Base-by-base conservation (phyloP, 2,888 invertebrate species). In the Aphodius sticticus region DNA sequence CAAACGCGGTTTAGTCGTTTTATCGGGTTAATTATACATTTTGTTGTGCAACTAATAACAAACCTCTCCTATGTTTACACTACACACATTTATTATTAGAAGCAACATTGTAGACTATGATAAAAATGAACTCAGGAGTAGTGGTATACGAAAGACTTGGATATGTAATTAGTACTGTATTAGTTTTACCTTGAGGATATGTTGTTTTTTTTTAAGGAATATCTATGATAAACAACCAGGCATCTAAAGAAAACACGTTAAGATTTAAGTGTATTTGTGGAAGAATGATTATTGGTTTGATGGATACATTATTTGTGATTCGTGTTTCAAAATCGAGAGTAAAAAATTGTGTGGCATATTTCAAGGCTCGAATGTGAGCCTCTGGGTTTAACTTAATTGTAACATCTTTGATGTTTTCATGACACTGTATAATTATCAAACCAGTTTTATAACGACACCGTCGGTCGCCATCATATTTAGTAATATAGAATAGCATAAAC, bases 11-110 rank as follows among this genome's bases (percentile, higher is more conserved):
- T 9, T 5, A 53, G 3, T 78, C 78, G 77, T 78, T 83, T 83
- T 82, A 83, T 83, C 82, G 82, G 83, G 82, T 83, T 83, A 83
- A 83, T 82, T 82, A 83, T 80, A 81, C 82, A 81, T 80, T 80
- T 71, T 80, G 81, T 83, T 83, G 76, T 74, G 82, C 81, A 81
- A 82, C 77, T 81, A 37, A 78, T 78, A 78, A 69, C 70, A 38
- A n/a, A 37, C 36, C 26, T 35, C 35, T n/a, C 15, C 36, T 7
- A 12, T 74, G 72, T 78, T 78, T 74, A 74, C 72, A 75, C 71
- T 77, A 71, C 53, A 53, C 53, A 53, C 53, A 53, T 53, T 26
- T 53, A 53, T 53, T 53, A 53, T 53, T 53, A 53, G 53, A 53
- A 53, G 53, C 53, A 53, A 53, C 53, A 53, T 53, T 53, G 53